Percentiles rank a stretch among this genome's conserved stretches.
Evolutionary conservation across 2,797 vertebrate genomes (phyloP).

Genomic region (Balearica regulorum): DNA sequence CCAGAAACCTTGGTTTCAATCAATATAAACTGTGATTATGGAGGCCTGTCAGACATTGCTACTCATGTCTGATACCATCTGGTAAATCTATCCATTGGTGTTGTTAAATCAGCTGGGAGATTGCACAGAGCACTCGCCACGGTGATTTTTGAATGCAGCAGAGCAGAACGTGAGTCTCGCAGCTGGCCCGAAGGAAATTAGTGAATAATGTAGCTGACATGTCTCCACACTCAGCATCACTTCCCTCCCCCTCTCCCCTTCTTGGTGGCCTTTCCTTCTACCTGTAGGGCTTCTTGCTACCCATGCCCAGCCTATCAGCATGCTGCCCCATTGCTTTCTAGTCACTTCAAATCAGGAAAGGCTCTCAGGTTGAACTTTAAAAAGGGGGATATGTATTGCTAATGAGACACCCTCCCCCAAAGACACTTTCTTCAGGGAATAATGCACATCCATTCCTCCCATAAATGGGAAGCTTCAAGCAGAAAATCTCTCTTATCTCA

Average conservation of each 20-base stretch:
- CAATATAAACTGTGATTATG: neutral
- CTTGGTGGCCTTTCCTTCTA: slow-evolving; percentile 8
- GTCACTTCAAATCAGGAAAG: slow-evolving; percentile 23
- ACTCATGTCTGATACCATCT: neutral
- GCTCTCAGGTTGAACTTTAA: neutral
- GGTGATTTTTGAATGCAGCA: neutral
- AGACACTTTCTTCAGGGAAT: neutral
- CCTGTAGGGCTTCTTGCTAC: slow-evolving; percentile 27
- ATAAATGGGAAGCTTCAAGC: neutral
- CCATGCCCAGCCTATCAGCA: neutral
- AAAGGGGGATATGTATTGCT: neutral
- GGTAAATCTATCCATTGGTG: neutral
- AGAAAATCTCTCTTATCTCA: neutral
- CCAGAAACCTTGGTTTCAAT: neutral
- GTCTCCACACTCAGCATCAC: neutral
- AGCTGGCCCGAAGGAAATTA: slow-evolving; percentile 1
- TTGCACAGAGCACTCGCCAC: neutral
- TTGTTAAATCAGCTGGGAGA: neutral
- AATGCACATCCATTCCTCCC: neutral
- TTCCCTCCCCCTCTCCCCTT: neutral
- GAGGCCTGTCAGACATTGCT: neutral
- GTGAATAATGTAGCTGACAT: slow-evolving; percentile 48
- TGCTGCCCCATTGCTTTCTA: neutral
- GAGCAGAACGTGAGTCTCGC: neutral
- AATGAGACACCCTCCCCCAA: neutral